A percentile compares a stretch with the other conserved stretches of the same genome.
Evolutionary conservation across 2,888 invertebrate genomes (phyloP).

Genomic region (Pachycephus smyrnensis): DNA sequence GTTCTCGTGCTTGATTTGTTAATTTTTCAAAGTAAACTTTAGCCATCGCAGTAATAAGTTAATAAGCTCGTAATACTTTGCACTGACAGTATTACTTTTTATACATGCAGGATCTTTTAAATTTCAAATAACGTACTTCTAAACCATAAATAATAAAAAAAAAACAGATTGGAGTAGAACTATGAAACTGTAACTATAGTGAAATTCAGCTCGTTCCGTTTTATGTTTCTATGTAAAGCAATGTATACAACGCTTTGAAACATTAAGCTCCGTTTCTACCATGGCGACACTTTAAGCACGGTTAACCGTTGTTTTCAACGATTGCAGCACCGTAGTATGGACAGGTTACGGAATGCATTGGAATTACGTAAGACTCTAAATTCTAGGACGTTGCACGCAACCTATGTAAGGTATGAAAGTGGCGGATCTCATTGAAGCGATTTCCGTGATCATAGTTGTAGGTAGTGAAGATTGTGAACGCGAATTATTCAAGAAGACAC

Average conservation of each 20-base stretch:
- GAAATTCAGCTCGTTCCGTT: no score
- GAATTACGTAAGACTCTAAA: no score
- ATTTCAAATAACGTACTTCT: background rate
- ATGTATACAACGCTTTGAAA: no score
- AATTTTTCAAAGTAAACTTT: background rate
- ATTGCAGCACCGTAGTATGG: no score
- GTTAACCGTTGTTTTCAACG: no score
- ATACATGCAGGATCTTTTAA: background rate
- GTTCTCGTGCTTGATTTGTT: background rate
- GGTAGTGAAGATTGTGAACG: slow-evolving; percentile 31
- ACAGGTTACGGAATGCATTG: no score
- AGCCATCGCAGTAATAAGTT: background rate
- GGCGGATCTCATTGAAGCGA: background rate
- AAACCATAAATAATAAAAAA: background rate
- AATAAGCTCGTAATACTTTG: background rate
- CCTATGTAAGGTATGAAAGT: background rate
- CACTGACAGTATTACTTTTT: background rate
- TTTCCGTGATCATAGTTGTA: slow-evolving; percentile 10
- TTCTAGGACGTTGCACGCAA: background rate
- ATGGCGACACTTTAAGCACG: no score
- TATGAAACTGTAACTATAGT: background rate
- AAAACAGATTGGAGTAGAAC: background rate
- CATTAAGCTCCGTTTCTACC: no score
- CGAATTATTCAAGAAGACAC: background rate
- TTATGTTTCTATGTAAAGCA: no score